These are phyloP conservation scores for Apolygus lucorum DNA, from an alignment of 1,140 invertebrate genomes.

Conservation along the genomic window DNA sequence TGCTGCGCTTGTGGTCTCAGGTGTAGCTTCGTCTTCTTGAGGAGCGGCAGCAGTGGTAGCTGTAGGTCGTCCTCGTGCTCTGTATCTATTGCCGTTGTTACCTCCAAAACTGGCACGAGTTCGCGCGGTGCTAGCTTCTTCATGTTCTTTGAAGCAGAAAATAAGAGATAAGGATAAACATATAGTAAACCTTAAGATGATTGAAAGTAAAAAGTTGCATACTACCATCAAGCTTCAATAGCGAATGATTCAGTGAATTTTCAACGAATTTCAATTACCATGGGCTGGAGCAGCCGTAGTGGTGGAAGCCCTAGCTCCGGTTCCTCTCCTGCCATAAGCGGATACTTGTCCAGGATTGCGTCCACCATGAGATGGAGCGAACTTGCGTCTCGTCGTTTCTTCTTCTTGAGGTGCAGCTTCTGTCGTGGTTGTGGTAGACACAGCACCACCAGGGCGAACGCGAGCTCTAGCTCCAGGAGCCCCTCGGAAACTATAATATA, in stretches of 20 bases:
- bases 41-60: constrained; percentile 6
- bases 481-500: no score
- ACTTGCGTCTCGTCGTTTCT: constrained; percentile 21
- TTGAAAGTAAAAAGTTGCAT: no score
- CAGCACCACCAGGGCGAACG: not conserved
- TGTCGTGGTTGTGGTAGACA: constrained; percentile 29
- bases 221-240: no score
- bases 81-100: not conserved
- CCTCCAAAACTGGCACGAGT: not conserved
- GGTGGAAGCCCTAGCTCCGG: constrained; percentile 20
- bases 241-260: no score
- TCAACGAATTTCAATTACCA: no score
- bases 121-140: not conserved
- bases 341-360: constrained; percentile 20
- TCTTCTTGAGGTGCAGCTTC: constrained; percentile 21
- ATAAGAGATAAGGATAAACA: not conserved
- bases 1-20: constrained; percentile 7
- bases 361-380: constrained; percentile 7
- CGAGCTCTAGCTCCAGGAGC: constrained; percentile 7
- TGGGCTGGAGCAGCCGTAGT: constrained; percentile 23
- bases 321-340: constrained; percentile 25
- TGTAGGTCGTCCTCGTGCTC: constrained; percentile 3
- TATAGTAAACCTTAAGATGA: not conserved
- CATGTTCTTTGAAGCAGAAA: not conserved
- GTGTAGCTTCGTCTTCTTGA: constrained; percentile 7